These are phyloP conservation scores for Calycopis cecrops DNA, from an alignment of 1,140 invertebrate genomes.

Conservation along the genomic window DNA sequence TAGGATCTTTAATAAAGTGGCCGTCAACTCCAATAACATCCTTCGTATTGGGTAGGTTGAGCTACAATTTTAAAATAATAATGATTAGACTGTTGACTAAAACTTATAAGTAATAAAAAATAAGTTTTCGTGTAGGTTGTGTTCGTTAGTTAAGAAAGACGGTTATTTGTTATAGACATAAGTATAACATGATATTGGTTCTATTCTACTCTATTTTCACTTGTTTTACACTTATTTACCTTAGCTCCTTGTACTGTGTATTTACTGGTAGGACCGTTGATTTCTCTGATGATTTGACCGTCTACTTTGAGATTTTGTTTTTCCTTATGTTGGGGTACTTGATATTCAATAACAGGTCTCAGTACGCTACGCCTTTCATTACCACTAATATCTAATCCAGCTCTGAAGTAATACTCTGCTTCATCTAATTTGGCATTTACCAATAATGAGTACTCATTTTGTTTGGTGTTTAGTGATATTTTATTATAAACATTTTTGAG, in stretches of 20 bases:
- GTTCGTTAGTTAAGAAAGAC: too few relatives aligned
- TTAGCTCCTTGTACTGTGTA: conserved; percentile 54
- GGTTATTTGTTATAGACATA: too few relatives aligned
- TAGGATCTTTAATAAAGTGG: conserved; percentile 55
- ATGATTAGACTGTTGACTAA: too few relatives aligned
- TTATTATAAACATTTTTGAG: conserved; percentile 75
- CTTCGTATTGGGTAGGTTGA: conserved; percentile 29
- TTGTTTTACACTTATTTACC: too few relatives aligned
- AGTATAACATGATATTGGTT: too few relatives aligned
- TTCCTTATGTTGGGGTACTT: conserved; percentile 75
- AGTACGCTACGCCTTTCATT: conserved; percentile 73
- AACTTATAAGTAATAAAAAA: too few relatives aligned
- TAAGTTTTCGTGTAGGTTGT: too few relatives aligned
- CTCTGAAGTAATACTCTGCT: conserved; percentile 77
- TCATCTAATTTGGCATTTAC: conserved; percentile 76
- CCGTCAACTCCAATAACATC: conserved; percentile 73
- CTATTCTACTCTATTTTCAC: too few relatives aligned
- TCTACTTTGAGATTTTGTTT: conserved; percentile 52
- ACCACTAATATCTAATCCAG: conserved; percentile 78
- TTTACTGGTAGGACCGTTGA: conserved; percentile 45
- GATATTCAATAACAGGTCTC: conserved; percentile 82
- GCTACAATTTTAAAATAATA: conserved; percentile 15
- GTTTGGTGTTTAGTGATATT: conserved; percentile 71
- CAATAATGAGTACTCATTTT: conserved; percentile 75
- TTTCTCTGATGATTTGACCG: conserved; percentile 51